Conservation (phyloP, 2,113 vertebrate species). For the Ginglymostoma cirratum region DNA sequence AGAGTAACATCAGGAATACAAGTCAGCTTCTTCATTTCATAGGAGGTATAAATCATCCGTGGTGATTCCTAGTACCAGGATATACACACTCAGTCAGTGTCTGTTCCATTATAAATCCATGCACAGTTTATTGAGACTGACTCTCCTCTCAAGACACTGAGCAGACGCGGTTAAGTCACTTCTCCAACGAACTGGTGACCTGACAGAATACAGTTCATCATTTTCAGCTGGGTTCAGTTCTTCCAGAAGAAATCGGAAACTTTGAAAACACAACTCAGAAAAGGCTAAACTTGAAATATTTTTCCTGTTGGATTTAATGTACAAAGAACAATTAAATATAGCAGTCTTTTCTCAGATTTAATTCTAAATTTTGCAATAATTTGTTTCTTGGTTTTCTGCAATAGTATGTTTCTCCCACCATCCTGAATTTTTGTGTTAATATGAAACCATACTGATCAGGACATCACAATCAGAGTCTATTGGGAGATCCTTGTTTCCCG, state of each 20-base stretch:
- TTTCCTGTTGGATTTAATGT: background rate
- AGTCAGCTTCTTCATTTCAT: background rate
- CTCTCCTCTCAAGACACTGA: background rate
- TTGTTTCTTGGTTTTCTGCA: background rate
- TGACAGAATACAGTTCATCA: background rate
- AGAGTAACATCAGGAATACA: background rate
- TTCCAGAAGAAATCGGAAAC: background rate
- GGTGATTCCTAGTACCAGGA: background rate
- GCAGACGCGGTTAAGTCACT: background rate
- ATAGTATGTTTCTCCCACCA: background rate
- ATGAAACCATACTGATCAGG: background rate
- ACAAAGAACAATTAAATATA: background rate
- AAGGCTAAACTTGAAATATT: background rate
- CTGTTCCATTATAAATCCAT: background rate
- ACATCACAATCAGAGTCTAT: background rate
- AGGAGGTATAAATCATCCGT: accelerated
- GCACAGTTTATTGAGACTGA: slow-evolving; percentile 5
- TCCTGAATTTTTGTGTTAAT: background rate
- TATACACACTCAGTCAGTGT: background rate
- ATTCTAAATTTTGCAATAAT: background rate
- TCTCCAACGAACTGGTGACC: background rate
- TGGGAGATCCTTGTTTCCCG: background rate
- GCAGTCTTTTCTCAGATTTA: background rate
- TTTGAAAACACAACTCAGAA: background rate
- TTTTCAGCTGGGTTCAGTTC: background rate